A percentile compares a stretch with the other conserved stretches of the same genome.
phyloP scores from a whole-genome alignment of 2,797 vertebrate species.

The Scleropages formosus region DNA sequence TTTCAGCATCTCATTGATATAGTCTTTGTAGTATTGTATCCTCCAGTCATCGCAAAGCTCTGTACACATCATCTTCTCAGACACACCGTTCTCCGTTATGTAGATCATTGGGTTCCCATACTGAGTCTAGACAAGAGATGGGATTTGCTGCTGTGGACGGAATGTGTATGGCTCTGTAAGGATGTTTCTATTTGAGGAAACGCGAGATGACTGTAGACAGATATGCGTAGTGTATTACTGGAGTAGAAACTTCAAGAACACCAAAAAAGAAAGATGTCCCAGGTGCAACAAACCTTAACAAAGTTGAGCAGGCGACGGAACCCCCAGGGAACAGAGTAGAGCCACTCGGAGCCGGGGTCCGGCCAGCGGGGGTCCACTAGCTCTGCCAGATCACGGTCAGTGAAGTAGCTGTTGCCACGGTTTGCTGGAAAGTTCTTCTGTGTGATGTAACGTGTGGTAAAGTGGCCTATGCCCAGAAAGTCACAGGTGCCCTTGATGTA shows the following conservation, averaged over 20 bases:
- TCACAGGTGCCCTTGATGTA: slow-evolving; percentile 90
- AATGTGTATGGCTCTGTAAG: background rate
- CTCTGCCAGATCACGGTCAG: slow-evolving; percentile 80
- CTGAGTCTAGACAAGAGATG: slow-evolving; percentile 71
- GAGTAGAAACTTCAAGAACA: background rate
- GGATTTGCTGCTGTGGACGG: background rate
- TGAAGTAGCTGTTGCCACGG: slow-evolving; percentile 76
- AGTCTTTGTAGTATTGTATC: slow-evolving; percentile 85
- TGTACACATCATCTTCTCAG: slow-evolving; percentile 77
- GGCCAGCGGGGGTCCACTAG: slow-evolving; percentile 88
- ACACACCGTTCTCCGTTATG: slow-evolving; percentile 89
- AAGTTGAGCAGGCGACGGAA: slow-evolving; percentile 90
- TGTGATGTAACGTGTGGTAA: slow-evolving; percentile 85
- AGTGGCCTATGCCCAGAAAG: slow-evolving; percentile 88
- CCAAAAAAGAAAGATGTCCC: too few species aligned
- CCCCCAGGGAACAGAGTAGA: slow-evolving; percentile 88
- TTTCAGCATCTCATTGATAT: slow-evolving; percentile 92
- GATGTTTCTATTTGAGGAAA: slow-evolving; percentile 3
- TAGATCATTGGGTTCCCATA: slow-evolving; percentile 85
- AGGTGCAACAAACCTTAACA: slow-evolving; percentile 74
- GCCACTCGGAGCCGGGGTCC: slow-evolving; percentile 82
- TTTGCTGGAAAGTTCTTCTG: slow-evolving; percentile 72
- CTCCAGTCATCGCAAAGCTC: slow-evolving; percentile 90
- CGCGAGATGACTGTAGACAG: background rate
- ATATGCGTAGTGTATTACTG: background rate